Base-by-base conservation (phyloP, 1,140 invertebrate genomes). In the Campoletis sonorensis region DNA sequence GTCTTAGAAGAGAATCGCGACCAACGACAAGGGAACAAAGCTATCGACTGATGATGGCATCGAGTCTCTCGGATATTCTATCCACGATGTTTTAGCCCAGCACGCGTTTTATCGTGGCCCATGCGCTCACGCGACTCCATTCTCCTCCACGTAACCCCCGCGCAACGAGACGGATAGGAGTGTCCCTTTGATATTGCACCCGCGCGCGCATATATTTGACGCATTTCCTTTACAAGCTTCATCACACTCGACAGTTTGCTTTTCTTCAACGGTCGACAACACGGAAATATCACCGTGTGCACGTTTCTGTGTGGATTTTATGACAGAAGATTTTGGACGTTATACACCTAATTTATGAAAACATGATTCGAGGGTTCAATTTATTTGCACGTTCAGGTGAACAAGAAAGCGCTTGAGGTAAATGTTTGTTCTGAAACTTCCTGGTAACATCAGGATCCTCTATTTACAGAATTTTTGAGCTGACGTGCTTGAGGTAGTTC, bases 41-140 rank as follows among this genome's bases (percentile, higher is more conserved):
- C 72, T 75, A 26, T 75, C 72, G 72, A 75, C 72, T 75, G 72
- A 75, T 75, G 72, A 64, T 64, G 61, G 72, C 72, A 45, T 58
- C 71, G 71, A 73, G 71, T 73, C 40, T 73, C 71, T 73, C 71
- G 40, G 71, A 73, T 26, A 73, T 49, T 73, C 37, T 49, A 51
- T 73, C 71, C 71, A 49, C 71, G 71, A 73, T 49, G 70, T 45
- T 72, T 23, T 49, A 72, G 27, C 27, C 33, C 40, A 23, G 37
- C 70, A 30, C 70, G 33, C 70, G 70, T 72, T 72, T 72, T 11
- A 40, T n/a, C n/a, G 40, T 72, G 70, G 70, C 70, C 70, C 70
- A 72, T 72, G 70, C 70, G 70, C 70, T 72, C 70, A 72, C 23
- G 61, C 61, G 61, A 23, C 61, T 64, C 61, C 5, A 23, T 64